Conservation (phyloP, 2,797 vertebrate species). For the Fistularia tabacaria region DNA sequence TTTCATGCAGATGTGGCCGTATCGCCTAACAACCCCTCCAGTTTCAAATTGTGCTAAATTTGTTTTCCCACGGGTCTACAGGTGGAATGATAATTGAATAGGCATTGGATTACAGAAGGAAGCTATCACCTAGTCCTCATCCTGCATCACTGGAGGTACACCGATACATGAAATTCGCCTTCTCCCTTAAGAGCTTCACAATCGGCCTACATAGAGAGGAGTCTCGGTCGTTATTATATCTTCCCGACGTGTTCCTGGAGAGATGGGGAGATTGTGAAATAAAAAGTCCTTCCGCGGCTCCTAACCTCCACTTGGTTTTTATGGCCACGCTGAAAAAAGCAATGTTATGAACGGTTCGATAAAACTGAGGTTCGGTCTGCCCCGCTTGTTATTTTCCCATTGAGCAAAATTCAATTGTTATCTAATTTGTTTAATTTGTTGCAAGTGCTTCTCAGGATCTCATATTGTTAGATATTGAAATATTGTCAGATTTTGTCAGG, state of each 20-base stretch:
- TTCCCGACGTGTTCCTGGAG: constrained; percentile 45
- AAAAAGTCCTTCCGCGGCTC: constrained; percentile 48
- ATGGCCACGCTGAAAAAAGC: constrained; percentile 27
- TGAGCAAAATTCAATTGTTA: constrained; percentile 29
- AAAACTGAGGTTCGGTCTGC: constrained; percentile 6
- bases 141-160: neutral
- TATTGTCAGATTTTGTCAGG: constrained; percentile 19
- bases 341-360: constrained; percentile 38
- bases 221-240: constrained; percentile 40
- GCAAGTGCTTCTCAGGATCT: constrained; percentile 5
- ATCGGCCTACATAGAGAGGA: constrained; percentile 27
- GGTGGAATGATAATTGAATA: neutral
- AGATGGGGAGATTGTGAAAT: constrained; percentile 36
- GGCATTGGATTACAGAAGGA: neutral
- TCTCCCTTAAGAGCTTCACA: constrained; percentile 23
- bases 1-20: no score
- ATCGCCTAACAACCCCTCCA: no score
- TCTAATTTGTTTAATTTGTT: constrained; percentile 29
- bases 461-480: constrained; percentile 23
- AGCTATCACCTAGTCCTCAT: neutral
- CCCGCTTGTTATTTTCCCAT: constrained; percentile 19
- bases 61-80: no score
- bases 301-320: constrained; percentile 26
- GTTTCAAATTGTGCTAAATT: no score
- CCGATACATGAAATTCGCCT: constrained; percentile 11